Evolutionary conservation across 2,113 vertebrate genomes (phyloP), one percentile per base, ranked within the genome.

Genomic region (Empidonax alnorum): DNA sequence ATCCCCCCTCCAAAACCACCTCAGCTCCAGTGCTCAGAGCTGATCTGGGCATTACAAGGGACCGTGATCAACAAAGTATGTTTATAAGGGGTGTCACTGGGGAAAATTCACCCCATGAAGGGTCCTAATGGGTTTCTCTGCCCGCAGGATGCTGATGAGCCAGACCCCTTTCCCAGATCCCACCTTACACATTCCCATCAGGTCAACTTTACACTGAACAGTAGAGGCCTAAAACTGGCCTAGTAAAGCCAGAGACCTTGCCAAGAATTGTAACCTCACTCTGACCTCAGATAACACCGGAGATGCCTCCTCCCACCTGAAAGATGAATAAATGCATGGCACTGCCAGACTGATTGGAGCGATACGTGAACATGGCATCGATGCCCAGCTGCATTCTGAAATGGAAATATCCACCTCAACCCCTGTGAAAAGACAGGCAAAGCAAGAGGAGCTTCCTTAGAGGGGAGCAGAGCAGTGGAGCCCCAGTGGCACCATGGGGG

Each of bases 401-500:
- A 84, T 58, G 30, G 55, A 77, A 92, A 91, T 11, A 11, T 0
- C 0, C 44, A 62, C 84, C 81, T 56, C 2, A 1, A 4, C 1
- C 5, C 37, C 33, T 65, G 30, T 24, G 25, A 31, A 28, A 12
- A 21, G 33, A 28, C 42, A 33, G 19, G 56, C 42, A 50, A 19
- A 44, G 62, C 50, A 78, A n/a, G 39, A 58, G 31, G 56, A 17
- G 2, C 27, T 71, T 65, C 61, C 33, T 10, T 12, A 16, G 30
- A 5, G 5, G 42, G 2, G 37, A 72, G 16, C 72, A 23, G 61
- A 81, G 41, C 33, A 13, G 68, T 6, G 3, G 37, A 78, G 44
- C 75, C 1, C 2, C 31, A 24, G 52, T 1, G 3, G 25, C 59
- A 84, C 41, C 25, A 4, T 0, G 1, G n/a, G 25, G 6, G 17